Base-by-base conservation (phyloP, 1,140 invertebrate species). In the Chrysomallon squamiferum region DNA sequence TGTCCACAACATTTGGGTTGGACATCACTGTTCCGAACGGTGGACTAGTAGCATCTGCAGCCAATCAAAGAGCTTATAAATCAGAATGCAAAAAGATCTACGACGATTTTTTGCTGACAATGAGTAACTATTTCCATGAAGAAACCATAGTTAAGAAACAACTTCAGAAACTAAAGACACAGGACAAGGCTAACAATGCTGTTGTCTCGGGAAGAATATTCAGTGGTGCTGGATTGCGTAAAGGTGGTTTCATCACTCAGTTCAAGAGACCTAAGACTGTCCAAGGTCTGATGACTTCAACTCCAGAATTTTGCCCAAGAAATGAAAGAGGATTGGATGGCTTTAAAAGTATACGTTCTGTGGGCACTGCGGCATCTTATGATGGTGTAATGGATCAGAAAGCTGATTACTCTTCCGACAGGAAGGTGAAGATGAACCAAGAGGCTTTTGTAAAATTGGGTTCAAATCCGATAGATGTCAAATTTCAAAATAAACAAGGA, bases 11-110 rank as follows among this genome's bases (percentile, higher is more conserved):
- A 35, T 69, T 59, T 45, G 66, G 66, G 2, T 47, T 69, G 32
- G 66, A 69, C 57, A 63, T 69, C 56, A 69, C 66, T 18, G 66
- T 64, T 30, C 62, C 66, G 25, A 45, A 63, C 35, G 66, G 66
- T 1, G 66, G 66, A 27, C 27, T 69, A 6, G 61, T 64, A 20
- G 38, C 66, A 50, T 69, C 66, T 54, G 66, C 61, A 3, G 54
- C 62, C 30, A 69, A 59, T 52, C 61, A 69, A 29, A 52, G 62
- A 30, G 52, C 58, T 43, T 69, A 69, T 41, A 62, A 63, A 27
- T 30, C 66, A 20, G 66, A 69, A 47, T 69, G 66, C 33, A 30
- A 27, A 11, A 62, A 54, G 33, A 62, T 69, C 20, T 69, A 69
- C 38, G 52, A 63, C n/a, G 47, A 69, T 33, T 69, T 69, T 56